Evolutionary conservation across 2,888 invertebrate species (phyloP).

Genomic region (Agonopterix subpropinquella): DNA sequence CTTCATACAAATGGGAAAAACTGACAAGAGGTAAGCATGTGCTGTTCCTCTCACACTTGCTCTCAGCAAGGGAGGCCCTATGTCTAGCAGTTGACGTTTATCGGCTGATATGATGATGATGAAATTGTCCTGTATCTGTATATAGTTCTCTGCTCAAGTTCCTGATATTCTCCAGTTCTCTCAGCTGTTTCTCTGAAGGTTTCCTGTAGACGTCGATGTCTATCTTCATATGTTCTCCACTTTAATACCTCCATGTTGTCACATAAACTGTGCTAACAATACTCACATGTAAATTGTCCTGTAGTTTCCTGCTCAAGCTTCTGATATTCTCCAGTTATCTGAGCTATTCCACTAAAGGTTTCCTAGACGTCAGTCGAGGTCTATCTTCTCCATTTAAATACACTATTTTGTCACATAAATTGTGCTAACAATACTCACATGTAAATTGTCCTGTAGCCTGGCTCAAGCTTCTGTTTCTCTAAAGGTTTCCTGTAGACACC

Average conservation of each 20-base stretch:
- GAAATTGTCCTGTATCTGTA: slow-evolving; percentile 28
- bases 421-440: slow-evolving; percentile 26
- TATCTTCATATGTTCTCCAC: slow-evolving; percentile 42
- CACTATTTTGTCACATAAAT: too few species aligned
- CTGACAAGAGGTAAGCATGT: too few species aligned
- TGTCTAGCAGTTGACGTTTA: too few species aligned
- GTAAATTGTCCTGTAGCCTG: slow-evolving; percentile 57
- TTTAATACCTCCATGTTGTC: slow-evolving; percentile 5
- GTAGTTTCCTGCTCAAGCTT: slow-evolving; percentile 53
- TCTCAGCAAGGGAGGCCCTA: too few species aligned
- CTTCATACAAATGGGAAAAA: too few species aligned
- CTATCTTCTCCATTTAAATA: slow-evolving; percentile 34
- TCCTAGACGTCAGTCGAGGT: slow-evolving; percentile 57
- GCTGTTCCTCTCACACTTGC: too few species aligned
- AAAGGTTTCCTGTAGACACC: slow-evolving; percentile 59
- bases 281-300: slow-evolving; percentile 54
- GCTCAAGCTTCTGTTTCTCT: slow-evolving; percentile 48
- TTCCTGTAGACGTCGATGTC: slow-evolving; percentile 57
- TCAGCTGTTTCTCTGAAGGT: slow-evolving; percentile 45
- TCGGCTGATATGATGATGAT: too few species aligned
- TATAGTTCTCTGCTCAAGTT: slow-evolving; percentile 49
- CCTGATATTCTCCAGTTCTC: slow-evolving; percentile 54
- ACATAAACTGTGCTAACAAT: background rate
- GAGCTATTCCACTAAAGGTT: slow-evolving; percentile 47
- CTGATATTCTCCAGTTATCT: slow-evolving; percentile 56